phyloP scores from a whole-genome alignment of 2,113 vertebrate genomes.

The Takifugu bimaculatus region DNA sequence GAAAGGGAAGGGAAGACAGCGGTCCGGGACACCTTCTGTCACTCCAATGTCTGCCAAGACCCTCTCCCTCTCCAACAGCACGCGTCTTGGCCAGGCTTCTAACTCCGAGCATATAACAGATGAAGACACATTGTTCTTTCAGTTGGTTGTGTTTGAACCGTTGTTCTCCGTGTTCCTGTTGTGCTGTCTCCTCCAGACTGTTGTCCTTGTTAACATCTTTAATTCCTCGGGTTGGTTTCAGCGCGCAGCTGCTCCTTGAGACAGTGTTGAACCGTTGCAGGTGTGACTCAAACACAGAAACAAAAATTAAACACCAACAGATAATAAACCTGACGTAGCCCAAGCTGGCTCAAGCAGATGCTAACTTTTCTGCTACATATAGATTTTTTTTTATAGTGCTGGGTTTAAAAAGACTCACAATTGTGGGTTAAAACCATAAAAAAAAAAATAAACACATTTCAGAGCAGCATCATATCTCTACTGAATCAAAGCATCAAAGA shows the following conservation, averaged over 20 bases:
- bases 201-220: slow-evolving; percentile 24
- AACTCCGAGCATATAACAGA: slow-evolving; percentile 55
- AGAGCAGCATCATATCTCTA: no score
- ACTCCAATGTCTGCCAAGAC: slow-evolving; percentile 55
- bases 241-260: background rate
- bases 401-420: no score
- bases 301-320: no score
- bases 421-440: no score
- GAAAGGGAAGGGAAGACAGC: slow-evolving; percentile 21
- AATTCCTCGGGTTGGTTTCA: slow-evolving; percentile 10
- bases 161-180: slow-evolving; percentile 30
- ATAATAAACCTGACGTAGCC: no score
- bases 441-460: no score
- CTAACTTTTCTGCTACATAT: no score
- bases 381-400: no score
- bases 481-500: no score
- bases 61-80: slow-evolving; percentile 47
- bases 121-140: slow-evolving; percentile 52
- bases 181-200: slow-evolving; percentile 13
- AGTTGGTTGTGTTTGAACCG: background rate
- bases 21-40: slow-evolving; percentile 63
- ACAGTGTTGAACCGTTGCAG: background rate
- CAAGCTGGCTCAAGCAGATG: no score
- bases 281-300: background rate
- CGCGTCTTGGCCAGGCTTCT: slow-evolving; percentile 44